Base-by-base conservation (phyloP, 37 sponge, comb jelly and placozoan genomes). In the Ephydatia muelleri region DNA sequence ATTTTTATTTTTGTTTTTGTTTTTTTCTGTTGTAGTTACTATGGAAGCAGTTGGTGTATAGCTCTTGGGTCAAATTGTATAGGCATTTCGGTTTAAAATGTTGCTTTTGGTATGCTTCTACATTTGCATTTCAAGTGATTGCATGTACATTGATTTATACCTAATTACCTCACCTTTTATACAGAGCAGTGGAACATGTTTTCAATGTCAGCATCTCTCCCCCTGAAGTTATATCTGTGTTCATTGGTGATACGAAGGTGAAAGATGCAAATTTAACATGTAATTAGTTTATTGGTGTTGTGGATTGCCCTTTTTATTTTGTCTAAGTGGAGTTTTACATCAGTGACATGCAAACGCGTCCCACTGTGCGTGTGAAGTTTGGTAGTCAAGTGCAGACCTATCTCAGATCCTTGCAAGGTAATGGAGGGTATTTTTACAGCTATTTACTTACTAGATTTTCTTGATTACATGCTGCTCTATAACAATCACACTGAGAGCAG, bases 21-120 rank as follows among this genome's bases (percentile, higher is more conserved):
- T 14, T 33, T 22, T 22, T 36, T 37, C 23, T 19, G 0, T 39
- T 88, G 27, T 68, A 91, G 84, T 76, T 91, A 31, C 30, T 91
- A 23, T 69, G 91, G 23, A 86, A 87, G 82, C 88, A 91, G 79
- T 70, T 91, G 26, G 75, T 87, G 33, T 91, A 91, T 65, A 91
- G 86, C 74, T 64, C 70, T 3, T 39, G 86, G 26, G n/a, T 37
- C 49, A 49, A 91, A 84, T 70, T 78, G 83, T 26, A 71, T 86
- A 32, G 88, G 88, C 2, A 75, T 37, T 31, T 11, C 22, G 23
- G n/a, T n/a, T 36, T 8, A 38, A 68, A 40, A 32, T 14, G 25
- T 28, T 36, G 71, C 39, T 49, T 19, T 68, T 68, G 32, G 32
- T 33, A 34, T 1, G 30, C 32, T 31, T 13, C 5, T 69, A 9